phyloP scores from a whole-genome alignment of 2,888 invertebrate species.

The Eristalinus aeneus region DNA sequence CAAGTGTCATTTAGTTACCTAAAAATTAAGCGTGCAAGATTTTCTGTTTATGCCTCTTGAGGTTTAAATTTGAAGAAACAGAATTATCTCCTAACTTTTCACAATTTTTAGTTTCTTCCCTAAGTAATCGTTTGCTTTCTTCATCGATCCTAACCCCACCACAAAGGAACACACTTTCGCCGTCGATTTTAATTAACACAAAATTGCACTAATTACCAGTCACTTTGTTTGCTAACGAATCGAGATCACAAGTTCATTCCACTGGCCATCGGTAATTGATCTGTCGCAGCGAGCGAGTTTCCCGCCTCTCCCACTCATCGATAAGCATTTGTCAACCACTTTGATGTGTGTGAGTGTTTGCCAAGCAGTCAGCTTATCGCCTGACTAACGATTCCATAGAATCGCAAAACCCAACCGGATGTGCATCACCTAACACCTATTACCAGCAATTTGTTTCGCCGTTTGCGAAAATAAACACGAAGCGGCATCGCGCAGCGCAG shows the following conservation, averaged over 20 bases:
- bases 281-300: neutral
- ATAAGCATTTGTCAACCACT: neutral
- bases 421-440: constrained; percentile 68
- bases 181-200: neutral
- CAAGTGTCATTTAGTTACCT: no score
- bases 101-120: no score
- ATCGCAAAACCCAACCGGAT: constrained; percentile 49
- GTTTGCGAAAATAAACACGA: neutral
- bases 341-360: no score
- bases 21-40: no score
- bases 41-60: no score
- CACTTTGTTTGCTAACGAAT: neutral
- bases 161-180: no score
- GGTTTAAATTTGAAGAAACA: no score
- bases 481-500: neutral
- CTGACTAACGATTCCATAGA: constrained; percentile 54
- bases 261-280: neutral
- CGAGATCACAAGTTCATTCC: neutral
- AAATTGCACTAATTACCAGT: neutral
- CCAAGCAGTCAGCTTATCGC: neutral
- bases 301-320: neutral
- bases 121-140: no score
- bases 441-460: constrained; percentile 36
- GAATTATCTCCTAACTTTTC: no score
- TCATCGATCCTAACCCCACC: no score